phyloP scores from a whole-genome alignment of 2,797 vertebrate genomes.

The Mormyrus proboscirostris region DNA sequence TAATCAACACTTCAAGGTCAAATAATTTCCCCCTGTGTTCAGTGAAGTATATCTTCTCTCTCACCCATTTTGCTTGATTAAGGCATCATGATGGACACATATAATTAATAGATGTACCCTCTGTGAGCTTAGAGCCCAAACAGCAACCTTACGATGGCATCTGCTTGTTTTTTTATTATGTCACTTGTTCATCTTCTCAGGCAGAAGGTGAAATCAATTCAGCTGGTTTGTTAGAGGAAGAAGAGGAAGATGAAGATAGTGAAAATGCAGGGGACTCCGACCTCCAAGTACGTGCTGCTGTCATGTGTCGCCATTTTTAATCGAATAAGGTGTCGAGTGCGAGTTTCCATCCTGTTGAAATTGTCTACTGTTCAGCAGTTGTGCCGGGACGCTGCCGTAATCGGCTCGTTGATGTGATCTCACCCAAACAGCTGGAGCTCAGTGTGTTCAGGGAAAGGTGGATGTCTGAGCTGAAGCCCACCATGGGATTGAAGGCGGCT shows the following conservation, averaged over 20 bases:
- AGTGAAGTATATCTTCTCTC: neutral
- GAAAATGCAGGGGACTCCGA: constrained; percentile 75
- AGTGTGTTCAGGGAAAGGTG: constrained; percentile 88
- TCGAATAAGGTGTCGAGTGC: neutral
- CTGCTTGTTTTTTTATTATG: neutral
- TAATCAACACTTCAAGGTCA: neutral
- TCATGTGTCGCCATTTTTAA: neutral
- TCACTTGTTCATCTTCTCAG: constrained; percentile 49
- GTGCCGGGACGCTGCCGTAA: neutral
- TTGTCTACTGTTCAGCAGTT: neutral
- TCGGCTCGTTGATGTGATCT: neutral
- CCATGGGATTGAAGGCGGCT: constrained; percentile 53
- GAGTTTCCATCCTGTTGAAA: neutral
- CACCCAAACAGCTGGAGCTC: constrained; percentile 71
- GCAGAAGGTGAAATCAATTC: constrained; percentile 78
- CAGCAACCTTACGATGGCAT: neutral
- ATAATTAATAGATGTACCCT: neutral
- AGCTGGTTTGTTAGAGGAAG: constrained; percentile 51
- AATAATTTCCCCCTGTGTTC: neutral
- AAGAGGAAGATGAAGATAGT: constrained; percentile 59
- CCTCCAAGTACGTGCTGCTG: constrained; percentile 67
- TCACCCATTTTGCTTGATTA: neutral
- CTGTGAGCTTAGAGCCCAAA: neutral
- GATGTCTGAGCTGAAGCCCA: constrained; percentile 93
- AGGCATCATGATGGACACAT: neutral